Conservation (phyloP, 1,140 invertebrate species). For the Camponotus pennsylvanicus region DNA sequence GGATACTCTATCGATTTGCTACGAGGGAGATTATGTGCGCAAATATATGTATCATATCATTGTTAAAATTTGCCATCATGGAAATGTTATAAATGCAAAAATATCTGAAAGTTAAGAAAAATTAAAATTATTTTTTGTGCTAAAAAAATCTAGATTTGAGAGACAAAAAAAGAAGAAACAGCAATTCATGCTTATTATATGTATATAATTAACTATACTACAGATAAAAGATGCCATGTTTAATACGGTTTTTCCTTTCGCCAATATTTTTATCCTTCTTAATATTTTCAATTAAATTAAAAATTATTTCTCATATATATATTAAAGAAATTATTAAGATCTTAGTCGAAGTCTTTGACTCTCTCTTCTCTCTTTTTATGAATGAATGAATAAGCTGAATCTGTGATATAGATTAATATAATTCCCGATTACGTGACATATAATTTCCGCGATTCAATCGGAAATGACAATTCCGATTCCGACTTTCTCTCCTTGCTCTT, state of each 20-base stretch:
- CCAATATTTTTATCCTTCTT: background rate
- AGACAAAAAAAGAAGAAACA: background rate
- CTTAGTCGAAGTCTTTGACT: background rate
- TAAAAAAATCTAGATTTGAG: background rate
- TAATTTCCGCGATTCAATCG: background rate
- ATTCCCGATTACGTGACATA: background rate
- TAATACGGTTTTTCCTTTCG: too few species aligned
- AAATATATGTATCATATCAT: background rate
- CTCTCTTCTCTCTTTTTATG: background rate
- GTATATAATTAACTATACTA: background rate
- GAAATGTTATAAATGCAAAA: background rate
- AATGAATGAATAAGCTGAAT: slow-evolving; percentile 16
- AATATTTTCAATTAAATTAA: background rate
- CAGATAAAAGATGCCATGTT: background rate
- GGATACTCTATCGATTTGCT: background rate
- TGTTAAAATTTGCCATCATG: slow-evolving; percentile 1
- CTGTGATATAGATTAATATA: background rate
- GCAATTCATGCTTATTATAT: background rate
- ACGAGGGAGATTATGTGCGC: background rate
- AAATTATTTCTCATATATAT: background rate
- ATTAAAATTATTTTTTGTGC: background rate
- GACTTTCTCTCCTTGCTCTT: slow-evolving; percentile 18
- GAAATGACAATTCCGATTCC: background rate
- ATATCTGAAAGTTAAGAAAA: background rate
- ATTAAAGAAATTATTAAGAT: background rate